Percentiles rank a stretch among this genome's conserved stretches.
Conservation (phyloP, 1,140 invertebrate genomes). For the Macrotrachela quadricornifera region DNA sequence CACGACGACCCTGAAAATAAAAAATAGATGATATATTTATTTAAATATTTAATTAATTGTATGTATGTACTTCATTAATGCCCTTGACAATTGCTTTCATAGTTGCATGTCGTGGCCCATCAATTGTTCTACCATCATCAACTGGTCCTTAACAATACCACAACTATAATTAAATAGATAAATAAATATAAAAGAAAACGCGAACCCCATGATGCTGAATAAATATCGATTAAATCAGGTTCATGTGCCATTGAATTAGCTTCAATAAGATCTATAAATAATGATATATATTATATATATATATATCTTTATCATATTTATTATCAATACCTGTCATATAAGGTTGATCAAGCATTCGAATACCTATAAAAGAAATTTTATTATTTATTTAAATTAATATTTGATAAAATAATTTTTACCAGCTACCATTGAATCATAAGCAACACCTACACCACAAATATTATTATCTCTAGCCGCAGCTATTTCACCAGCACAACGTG, state of each 20-base stretch:
- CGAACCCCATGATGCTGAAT: constrained; percentile 71
- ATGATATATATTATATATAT: too few species aligned
- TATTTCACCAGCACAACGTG: constrained; percentile 88
- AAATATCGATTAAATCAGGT: constrained; percentile 91
- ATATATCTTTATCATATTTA: too few species aligned
- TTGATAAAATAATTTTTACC: constrained; percentile 33
- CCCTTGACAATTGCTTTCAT: constrained; percentile 94
- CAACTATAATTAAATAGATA: too few species aligned
- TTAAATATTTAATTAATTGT: not conserved
- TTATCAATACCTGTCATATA: constrained; percentile 57
- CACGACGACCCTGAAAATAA: constrained; percentile 57
- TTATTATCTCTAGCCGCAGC: constrained; percentile 81
- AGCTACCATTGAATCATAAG: constrained; percentile 92
- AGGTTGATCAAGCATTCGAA: constrained; percentile 94
- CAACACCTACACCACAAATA: constrained; percentile 89
- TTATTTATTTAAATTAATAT: not conserved
- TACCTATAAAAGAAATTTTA: constrained; percentile 39
- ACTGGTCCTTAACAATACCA: constrained; percentile 51
- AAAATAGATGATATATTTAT: constrained; percentile 12
- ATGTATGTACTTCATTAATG: constrained; percentile 60
- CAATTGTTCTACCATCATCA: constrained; percentile 91
- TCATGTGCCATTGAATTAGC: constrained; percentile 99
- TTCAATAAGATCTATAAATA: constrained; percentile 60
- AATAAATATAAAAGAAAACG: too few species aligned
- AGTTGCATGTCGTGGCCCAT: constrained; percentile 87